Conservation (phyloP, 1,140 invertebrate species). For the Cataglyphis hispanica region DNA sequence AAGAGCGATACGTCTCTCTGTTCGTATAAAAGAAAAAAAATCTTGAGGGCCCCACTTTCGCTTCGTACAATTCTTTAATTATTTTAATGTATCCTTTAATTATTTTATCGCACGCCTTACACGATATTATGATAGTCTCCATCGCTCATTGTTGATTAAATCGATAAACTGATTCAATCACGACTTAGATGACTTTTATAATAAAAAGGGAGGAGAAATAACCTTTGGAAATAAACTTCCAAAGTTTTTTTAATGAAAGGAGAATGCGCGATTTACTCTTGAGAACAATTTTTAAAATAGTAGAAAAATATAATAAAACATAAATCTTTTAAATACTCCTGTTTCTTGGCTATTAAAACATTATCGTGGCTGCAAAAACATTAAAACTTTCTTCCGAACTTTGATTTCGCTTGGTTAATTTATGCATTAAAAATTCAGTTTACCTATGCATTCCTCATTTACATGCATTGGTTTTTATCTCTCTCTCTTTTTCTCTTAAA, state of each 20-base stretch:
- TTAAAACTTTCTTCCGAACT: too few relatives aligned
- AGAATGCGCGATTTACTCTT: neutral
- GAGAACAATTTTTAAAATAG: neutral
- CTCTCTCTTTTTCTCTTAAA: too few relatives aligned
- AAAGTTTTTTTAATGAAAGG: neutral
- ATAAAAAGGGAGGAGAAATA: neutral
- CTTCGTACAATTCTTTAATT: constrained; percentile 25
- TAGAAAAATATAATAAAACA: neutral
- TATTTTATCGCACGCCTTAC: constrained; percentile 37
- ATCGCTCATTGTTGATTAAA: constrained; percentile 13
- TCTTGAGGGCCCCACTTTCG: constrained; percentile 23
- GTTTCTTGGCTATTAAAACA: too few relatives aligned
- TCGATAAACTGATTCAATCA: neutral
- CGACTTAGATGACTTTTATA: neutral
- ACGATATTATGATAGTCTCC: neutral
- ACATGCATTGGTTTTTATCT: too few relatives aligned
- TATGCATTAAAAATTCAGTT: too few relatives aligned
- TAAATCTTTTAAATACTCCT: too few relatives aligned
- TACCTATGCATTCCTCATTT: too few relatives aligned
- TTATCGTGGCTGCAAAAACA: too few relatives aligned
- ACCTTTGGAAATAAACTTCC: neutral
- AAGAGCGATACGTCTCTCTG: neutral
- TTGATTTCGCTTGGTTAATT: too few relatives aligned
- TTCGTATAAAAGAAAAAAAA: constrained; percentile 15
- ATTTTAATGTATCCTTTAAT: constrained; percentile 50